Evolutionary conservation across 1,140 invertebrate genomes (phyloP).

Genomic region (Kradibia gibbosae): DNA sequence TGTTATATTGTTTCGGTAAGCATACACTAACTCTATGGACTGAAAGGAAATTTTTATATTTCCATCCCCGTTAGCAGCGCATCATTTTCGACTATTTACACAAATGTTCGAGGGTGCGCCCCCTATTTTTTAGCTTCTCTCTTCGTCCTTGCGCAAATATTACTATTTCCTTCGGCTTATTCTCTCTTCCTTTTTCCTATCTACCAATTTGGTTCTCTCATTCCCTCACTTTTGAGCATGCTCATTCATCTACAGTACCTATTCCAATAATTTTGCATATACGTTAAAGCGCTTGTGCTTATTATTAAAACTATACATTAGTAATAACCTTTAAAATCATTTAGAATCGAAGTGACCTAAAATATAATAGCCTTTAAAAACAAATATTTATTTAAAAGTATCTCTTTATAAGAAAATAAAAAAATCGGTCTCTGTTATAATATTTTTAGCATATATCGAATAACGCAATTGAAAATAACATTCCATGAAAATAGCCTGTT

Average conservation of each 20-base stretch:
- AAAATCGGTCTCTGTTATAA: too few species aligned
- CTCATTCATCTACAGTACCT: neutral
- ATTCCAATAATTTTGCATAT: too few species aligned
- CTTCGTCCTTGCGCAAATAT: neutral
- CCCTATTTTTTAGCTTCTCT: neutral
- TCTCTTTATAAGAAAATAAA: too few species aligned
- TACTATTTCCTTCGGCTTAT: neutral
- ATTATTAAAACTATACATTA: too few species aligned
- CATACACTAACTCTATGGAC: neutral
- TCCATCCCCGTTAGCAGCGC: neutral
- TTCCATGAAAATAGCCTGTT: neutral
- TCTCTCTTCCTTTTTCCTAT: neutral
- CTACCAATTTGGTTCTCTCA: neutral
- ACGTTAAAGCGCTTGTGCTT: too few species aligned
- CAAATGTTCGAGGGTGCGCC: conserved; percentile 2
- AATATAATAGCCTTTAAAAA: too few species aligned
- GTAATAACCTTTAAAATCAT: too few species aligned
- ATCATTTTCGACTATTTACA: conserved; percentile 1
- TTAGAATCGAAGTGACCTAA: too few species aligned
- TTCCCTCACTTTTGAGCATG: neutral
- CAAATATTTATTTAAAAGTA: too few species aligned
- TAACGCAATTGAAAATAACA: too few species aligned
- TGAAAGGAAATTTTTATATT: neutral
- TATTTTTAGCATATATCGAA: too few species aligned
- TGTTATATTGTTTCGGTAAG: neutral